Conservation (phyloP, 2,797 vertebrate species). For the Cichlasoma orientale region DNA sequence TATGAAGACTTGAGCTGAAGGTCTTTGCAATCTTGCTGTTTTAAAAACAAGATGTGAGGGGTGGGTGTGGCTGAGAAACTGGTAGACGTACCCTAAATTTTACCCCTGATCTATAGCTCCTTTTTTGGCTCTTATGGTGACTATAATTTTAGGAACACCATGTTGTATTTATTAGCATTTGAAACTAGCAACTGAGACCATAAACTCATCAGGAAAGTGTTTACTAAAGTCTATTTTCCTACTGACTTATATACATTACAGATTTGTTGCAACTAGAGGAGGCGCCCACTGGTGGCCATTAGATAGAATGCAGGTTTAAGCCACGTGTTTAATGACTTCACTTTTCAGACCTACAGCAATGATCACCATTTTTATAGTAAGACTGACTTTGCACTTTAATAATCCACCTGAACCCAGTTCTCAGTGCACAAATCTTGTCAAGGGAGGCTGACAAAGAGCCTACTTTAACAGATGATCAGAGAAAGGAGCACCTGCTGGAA, state of each 20-base stretch:
- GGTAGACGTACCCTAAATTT: rapidly evolving
- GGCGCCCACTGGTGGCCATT: not conserved
- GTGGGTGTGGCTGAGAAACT: not conserved
- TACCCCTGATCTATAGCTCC: rapidly evolving
- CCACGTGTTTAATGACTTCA: not conserved
- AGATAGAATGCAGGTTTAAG: not conserved
- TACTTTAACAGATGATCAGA: too few species aligned
- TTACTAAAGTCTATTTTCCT: not conserved
- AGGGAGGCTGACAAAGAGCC: not conserved
- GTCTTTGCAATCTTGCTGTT: not conserved
- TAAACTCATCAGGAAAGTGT: not conserved
- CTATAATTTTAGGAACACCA: not conserved
- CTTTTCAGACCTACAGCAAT: not conserved
- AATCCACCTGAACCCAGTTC: not conserved
- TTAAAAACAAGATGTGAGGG: not conserved
- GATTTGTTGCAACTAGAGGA: not conserved
- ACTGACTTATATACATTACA: not conserved
- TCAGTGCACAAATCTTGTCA: not conserved
- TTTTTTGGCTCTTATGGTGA: not conserved
- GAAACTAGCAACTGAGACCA: not conserved
- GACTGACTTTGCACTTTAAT: not conserved
- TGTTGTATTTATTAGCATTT: too few species aligned
- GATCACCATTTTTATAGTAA: not conserved
- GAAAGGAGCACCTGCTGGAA: not conserved
- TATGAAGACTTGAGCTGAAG: not conserved